phyloP scores from a whole-genome alignment of 2,888 invertebrate genomes.

The Cheilosia urbana region DNA sequence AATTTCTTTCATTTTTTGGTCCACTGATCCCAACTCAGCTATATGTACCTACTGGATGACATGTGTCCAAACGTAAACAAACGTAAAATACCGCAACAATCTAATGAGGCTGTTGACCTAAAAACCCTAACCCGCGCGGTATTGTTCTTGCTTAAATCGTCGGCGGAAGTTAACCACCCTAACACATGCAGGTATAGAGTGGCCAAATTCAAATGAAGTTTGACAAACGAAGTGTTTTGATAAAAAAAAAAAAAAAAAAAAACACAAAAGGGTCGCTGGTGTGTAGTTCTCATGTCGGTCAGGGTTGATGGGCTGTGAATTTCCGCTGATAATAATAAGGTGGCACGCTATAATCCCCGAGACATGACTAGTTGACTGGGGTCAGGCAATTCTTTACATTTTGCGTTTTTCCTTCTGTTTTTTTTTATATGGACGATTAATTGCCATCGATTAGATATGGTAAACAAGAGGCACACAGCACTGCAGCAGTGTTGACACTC shows the following conservation, averaged over 20 bases:
- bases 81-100: conserved; percentile 7
- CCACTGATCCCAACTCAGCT: conserved; percentile 9
- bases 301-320: conserved; percentile 73
- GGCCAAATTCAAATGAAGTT: conserved; percentile 38
- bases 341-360: conserved; percentile 48
- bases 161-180: conserved; percentile 56
- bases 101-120: conserved; percentile 52
- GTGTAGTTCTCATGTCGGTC: conserved; percentile 67
- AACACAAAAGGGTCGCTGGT: conserved; percentile 30
- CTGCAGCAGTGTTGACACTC: conserved; percentile 51
- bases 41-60: not conserved
- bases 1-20: conserved; percentile 11
- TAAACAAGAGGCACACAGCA: not conserved
- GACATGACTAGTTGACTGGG: conserved; percentile 31
- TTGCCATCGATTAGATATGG: conserved; percentile 67
- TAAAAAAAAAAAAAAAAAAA: conserved; percentile 1
- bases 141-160: conserved; percentile 54
- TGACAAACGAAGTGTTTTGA: conserved; percentile 39
- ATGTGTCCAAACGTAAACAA: conserved; percentile 24
- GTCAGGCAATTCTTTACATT: conserved; percentile 62
- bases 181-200: conserved; percentile 8
- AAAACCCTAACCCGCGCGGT: conserved; percentile 29
- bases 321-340: conserved; percentile 56
- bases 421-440: conserved; percentile 57
- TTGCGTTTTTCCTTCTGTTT: conserved; percentile 43